Evolutionary conservation across 1,140 invertebrate genomes (phyloP), one percentile per base, ranked within the genome.

Genomic region (Halesus radiatus): DNA sequence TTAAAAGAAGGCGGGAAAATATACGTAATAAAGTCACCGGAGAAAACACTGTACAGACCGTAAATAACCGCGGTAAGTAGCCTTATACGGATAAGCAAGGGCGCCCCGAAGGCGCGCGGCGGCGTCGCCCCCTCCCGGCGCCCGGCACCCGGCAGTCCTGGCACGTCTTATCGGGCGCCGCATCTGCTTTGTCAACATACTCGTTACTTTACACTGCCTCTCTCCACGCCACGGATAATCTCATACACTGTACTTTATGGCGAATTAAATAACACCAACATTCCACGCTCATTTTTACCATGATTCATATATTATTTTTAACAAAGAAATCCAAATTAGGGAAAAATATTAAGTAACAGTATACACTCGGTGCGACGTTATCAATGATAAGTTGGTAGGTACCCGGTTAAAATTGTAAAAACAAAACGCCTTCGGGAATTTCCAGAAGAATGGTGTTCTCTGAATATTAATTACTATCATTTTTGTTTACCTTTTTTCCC

Each of bases 121-220:
- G 58, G 58, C 23, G 54, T 20, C 58, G 58, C 8, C 8, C 20
- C 37, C 37, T 45, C 37, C 37, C 26, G 37, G 37, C 13, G 20
- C 22, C 22, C 62, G 62, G 20, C 22, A 32, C 62, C 26, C 62
- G 18, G 62, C 20, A 45, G 37, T 45, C 37, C 37, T 45, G 37
- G n/a, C 56, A 29, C 22, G 13, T 26, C 15, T 26, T 66, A 68
- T 68, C 64, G 64, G 64, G 64, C 32, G 32, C 32, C 64, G 23
- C 64, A 68, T 68, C 64, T 68, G 64, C 64, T 68, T 37, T 68
- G 64, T 68, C 64, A 68, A 68, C 64, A 68, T 32, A 45, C 64
- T 22, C 13, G 23, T 66, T 60, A 60, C 58, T 26, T 60, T 60
- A 60, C 58, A 56, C 54, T 22, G 54, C 54, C 60, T 64, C 18